Evolutionary conservation across 1,140 invertebrate species (phyloP), one percentile per base, ranked within the genome.

Genomic region (Leptopilina clavipes): DNA sequence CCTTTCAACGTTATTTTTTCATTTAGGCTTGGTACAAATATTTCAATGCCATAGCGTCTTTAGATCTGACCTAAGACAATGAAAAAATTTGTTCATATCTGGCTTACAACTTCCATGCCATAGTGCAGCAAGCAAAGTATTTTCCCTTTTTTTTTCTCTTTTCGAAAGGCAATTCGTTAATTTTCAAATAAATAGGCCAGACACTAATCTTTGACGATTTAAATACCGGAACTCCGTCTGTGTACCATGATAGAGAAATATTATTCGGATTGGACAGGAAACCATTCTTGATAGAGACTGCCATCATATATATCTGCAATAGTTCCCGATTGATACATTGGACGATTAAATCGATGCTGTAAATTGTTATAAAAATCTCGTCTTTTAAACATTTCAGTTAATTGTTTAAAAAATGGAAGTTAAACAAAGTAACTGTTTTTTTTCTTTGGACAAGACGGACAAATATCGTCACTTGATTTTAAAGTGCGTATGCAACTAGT

Each of bases 41-140:
- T 43, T 54, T 70, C 19, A 54, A 76, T 56, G 7, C 74, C 74
- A 8, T n/a, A 40, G 43, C 17, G 54, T 54, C 43, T 54, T 37
- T 11, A 40, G 76, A 17, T 37, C 43, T 7, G 43, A 44, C 3
- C 10, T 6, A 44, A 44, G 10, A 8, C 74, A 40, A 37, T 74
- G 40, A 14, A 75, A 43, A 31, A 73, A 77, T 17, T 17, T 18
- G 59, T 78, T 80, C 5, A 75, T 25, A 44, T 59, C 12, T 17
- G 73, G 79, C 37, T 80, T 80, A 44, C 75, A 75, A 70, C 73
- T 54, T 11, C 71, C 76, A 59, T 72, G 77, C 76, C 76, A 77
- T n/a, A 75, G 19, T 19, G 76, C 76, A 18, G 70, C 73, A 10
- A 78, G 71, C n/a, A 37, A 45, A 11, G 10, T 44, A 12, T 44